Conservation (phyloP, 2,888 invertebrate species). For the Rosalia funebris region DNA sequence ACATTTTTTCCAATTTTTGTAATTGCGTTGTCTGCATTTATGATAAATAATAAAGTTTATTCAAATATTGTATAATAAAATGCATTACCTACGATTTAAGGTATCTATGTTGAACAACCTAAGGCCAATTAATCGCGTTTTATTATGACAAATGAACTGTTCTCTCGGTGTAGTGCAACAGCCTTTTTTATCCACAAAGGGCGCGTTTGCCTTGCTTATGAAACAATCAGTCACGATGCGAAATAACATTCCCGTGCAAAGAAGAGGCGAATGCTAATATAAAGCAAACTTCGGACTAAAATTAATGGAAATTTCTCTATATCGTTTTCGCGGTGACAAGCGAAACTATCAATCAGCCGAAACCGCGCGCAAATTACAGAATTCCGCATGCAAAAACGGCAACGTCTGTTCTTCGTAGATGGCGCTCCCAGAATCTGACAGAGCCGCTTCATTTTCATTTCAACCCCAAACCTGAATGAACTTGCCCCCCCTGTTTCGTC, state of each 20-base stretch:
- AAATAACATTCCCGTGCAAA: slow-evolving; percentile 19
- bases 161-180: too few species aligned
- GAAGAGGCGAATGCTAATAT: slow-evolving; percentile 28
- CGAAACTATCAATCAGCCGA: slow-evolving; percentile 63
- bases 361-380: slow-evolving; percentile 63
- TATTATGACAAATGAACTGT: too few species aligned
- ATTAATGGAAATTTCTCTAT: slow-evolving; percentile 65
- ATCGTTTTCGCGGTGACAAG: slow-evolving; percentile 63
- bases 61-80: too few species aligned
- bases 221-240: slow-evolving; percentile 25
- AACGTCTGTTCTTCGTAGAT: slow-evolving; percentile 46
- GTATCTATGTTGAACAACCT: too few species aligned
- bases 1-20: too few species aligned
- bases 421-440: slow-evolving; percentile 57
- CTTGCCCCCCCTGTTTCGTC: slow-evolving; percentile 18
- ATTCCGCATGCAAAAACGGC: slow-evolving; percentile 55
- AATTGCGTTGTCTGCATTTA: too few species aligned
- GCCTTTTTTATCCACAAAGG: neutral
- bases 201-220: neutral
- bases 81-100: too few species aligned
- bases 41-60: too few species aligned
- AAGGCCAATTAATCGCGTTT: too few species aligned
- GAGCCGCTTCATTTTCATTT: slow-evolving; percentile 44
- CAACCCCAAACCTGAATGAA: slow-evolving; percentile 20
- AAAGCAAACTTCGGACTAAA: slow-evolving; percentile 47